phyloP scores from a whole-genome alignment of 2,888 invertebrate genomes.

The Drosophila anomelani region DNA sequence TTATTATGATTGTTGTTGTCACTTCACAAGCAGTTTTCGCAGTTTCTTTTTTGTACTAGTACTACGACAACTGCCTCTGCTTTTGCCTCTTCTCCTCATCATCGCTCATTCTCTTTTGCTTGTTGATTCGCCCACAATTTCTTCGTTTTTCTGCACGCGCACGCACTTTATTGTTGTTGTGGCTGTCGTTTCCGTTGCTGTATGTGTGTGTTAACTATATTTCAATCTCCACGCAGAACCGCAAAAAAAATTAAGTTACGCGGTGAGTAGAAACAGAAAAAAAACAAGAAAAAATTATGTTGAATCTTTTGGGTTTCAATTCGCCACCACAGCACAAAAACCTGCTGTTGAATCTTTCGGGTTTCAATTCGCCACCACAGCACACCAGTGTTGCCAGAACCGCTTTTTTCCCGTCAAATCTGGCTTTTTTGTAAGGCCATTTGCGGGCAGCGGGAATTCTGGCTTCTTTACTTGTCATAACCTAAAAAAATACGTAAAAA shows the following conservation, averaged over 20 bases:
- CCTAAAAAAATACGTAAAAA: too few species aligned
- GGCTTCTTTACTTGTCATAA: too few species aligned
- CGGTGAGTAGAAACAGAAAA: conserved; percentile 24
- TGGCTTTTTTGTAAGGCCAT: too few species aligned
- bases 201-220: conserved; percentile 10
- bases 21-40: conserved; percentile 73
- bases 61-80: conserved; percentile 58
- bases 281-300: conserved; percentile 36
- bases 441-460: too few species aligned
- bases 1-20: conserved; percentile 54
- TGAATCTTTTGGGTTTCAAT: conserved; percentile 16
- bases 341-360: too few species aligned
- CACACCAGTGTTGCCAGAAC: too few species aligned
- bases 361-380: too few species aligned
- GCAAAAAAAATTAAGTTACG: conserved; percentile 11
- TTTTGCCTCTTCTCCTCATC: conserved; percentile 50
- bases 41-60: conserved; percentile 64
- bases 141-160: conserved; percentile 29
- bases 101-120: conserved; percentile 52
- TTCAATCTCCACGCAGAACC: conserved; percentile 7
- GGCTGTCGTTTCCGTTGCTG: conserved; percentile 1
- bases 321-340: background rate
- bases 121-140: conserved; percentile 68
- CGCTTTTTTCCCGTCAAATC: too few species aligned
- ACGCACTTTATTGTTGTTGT: conserved; percentile 31